Conservation (phyloP, 2,797 vertebrate species). For the Avahi laniger region DNA sequence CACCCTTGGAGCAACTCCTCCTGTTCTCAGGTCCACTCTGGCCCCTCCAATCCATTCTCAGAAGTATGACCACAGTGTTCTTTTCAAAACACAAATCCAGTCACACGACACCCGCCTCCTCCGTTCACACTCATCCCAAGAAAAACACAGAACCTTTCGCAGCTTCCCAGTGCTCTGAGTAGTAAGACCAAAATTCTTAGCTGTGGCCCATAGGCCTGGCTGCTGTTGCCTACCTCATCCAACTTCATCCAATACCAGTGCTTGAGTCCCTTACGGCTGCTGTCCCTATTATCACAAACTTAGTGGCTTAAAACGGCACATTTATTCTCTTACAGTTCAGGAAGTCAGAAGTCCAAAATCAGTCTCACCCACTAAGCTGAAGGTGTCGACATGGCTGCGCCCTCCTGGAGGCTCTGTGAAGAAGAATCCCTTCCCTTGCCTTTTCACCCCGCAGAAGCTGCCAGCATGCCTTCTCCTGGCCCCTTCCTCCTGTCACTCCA, state of each 20-base stretch:
- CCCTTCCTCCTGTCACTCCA: not conserved
- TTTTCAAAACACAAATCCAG: not conserved
- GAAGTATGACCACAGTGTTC: not conserved
- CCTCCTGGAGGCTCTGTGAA: not conserved
- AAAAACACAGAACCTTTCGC: not conserved
- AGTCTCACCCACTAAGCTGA: not conserved
- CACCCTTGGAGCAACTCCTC: not conserved
- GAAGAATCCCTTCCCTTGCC: not conserved
- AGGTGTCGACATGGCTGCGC: not conserved
- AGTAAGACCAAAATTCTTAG: not conserved
- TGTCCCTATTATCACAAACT: not conserved
- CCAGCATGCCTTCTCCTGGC: not conserved
- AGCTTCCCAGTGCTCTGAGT: not conserved
- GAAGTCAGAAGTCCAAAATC: not conserved
- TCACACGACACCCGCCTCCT: not conserved
- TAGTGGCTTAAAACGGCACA: not conserved
- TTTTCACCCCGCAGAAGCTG: not conserved
- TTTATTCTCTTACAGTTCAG: not conserved
- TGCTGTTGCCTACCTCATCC: not conserved
- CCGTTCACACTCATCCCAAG: not conserved
- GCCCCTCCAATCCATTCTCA: not conserved
- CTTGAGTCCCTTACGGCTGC: fast-evolving
- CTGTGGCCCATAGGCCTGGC: fast-evolving
- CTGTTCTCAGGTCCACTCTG: not conserved
- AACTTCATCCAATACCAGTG: fast-evolving